These are phyloP conservation scores for Notodonta dromedarius DNA, from an alignment of 2,888 invertebrate species.

Conservation along the genomic window DNA sequence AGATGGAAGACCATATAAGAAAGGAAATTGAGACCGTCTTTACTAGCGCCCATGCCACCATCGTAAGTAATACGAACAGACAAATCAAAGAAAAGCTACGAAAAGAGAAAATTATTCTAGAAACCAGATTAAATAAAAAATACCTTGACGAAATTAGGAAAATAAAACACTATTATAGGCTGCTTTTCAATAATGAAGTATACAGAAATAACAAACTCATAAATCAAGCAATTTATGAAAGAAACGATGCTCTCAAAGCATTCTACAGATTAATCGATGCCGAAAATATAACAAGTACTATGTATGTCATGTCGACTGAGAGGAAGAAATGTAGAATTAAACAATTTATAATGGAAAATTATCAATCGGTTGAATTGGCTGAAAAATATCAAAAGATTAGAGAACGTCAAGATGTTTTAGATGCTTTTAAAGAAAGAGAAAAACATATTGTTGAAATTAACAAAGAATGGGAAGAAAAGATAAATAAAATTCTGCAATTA, in stretches of 20 bases:
- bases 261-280: constrained; percentile 66
- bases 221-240: constrained; percentile 55
- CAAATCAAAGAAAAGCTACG: constrained; percentile 62
- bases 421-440: constrained; percentile 52
- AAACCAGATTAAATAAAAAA: constrained; percentile 50
- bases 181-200: constrained; percentile 63
- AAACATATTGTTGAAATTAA: constrained; percentile 57
- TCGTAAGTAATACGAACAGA: constrained; percentile 59
- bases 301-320: constrained; percentile 74
- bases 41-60: constrained; percentile 52
- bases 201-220: constrained; percentile 53
- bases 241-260: constrained; percentile 67
- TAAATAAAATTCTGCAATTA: constrained; percentile 65
- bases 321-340: constrained; percentile 75
- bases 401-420: constrained; percentile 52
- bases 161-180: constrained; percentile 64
- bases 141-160: constrained; percentile 60
- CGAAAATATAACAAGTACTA: constrained; percentile 66
- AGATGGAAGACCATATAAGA: constrained; percentile 63
- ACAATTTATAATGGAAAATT: constrained; percentile 63
- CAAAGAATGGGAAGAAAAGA: constrained; percentile 69
- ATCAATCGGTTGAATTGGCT: constrained; percentile 55
- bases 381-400: constrained; percentile 61
- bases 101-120: constrained; percentile 54
- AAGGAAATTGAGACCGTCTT: constrained; percentile 57